These are phyloP conservation scores for Heliocidaris tuberculata DNA, from an alignment of 35 echinoderm and acorn worm genomes.

Conservation along the genomic window DNA sequence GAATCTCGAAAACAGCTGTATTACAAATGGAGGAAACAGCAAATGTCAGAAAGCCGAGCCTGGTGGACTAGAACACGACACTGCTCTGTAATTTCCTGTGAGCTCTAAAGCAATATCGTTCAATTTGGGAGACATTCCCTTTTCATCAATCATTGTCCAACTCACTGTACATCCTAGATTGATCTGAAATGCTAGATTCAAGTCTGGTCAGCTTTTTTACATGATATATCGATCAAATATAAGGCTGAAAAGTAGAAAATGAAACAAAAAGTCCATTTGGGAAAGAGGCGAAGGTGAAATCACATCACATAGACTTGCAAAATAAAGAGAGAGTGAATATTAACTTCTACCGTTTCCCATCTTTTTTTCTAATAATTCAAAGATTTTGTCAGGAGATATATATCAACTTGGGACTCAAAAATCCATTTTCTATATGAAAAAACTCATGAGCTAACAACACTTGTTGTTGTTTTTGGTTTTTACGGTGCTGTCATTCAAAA, in stretches of 20 bases:
- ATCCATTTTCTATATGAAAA: not conserved
- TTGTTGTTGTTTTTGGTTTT: too few relatives aligned
- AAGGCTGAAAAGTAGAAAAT: not conserved
- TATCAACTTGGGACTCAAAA: not conserved
- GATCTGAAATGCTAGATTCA: not conserved
- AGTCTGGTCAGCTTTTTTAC: not conserved
- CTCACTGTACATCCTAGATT: not conserved
- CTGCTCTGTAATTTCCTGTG: not conserved
- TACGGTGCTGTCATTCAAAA: too few relatives aligned
- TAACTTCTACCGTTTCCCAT: not conserved
- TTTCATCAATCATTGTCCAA: slow-evolving; percentile 27
- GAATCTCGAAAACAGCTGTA: not conserved
- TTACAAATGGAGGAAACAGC: not conserved
- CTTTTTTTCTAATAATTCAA: not conserved
- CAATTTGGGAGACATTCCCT: not conserved
- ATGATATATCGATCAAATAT: not conserved
- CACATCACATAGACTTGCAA: not conserved
- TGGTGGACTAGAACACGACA: not conserved
- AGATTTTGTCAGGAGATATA: not conserved
- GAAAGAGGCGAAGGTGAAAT: not conserved
- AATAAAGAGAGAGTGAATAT: not conserved
- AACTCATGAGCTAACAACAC: not conserved
- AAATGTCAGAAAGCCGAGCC: slow-evolving; percentile 26
- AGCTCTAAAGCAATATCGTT: slow-evolving; percentile 20
- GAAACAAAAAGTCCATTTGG: not conserved